Base-by-base conservation (phyloP, 2,113 vertebrate genomes). In the Oceanodroma tethys region DNA sequence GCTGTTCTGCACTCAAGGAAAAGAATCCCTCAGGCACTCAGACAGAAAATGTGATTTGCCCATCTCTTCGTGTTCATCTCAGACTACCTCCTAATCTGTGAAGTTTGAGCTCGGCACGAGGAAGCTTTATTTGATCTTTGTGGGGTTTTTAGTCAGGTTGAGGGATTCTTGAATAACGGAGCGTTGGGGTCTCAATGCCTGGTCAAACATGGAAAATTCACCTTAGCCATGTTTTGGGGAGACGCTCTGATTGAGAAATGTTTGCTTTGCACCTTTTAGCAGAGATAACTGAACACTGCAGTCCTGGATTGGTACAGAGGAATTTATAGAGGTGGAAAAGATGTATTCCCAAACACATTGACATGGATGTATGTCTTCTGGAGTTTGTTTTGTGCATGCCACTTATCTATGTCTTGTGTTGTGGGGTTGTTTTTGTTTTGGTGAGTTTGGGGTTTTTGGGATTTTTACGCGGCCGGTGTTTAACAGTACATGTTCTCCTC, bases 221-320 rank as follows among this genome's bases (percentile, higher is more conserved):
- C 42, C n/a, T 25, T 66, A 87, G 43, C 56, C 1, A 0, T 34
- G 43, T 62, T 58, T 4, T 74, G 52, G 75, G 86, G 82, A 86
- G 74, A 59, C 3, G 13, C 74, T 91, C 34, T n/a, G 50, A 20
- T 29, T 29, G 90, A 80, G 78, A 81, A 73, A 29, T 9, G 59
- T 48, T 89, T 85, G 80, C 48, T 84, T 88, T 88, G 79, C 87
- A 75, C 82, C 70, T 79, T 86, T 58, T 66, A 50, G 48, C 93
- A 95, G 88, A 94, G 38, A 40, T 32, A 76, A 48, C 32, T 90
- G 94, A 97, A 59, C 84, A 71, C 95, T 98, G 97, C 98, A 98
- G 98, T 98, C 98, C 98, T 98, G 98, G 97, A 98, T 98, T 98
- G 98, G 98, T 98, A 98, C 98, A 98, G 98, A 98, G 97, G 96